Evolutionary conservation across 2,888 invertebrate genomes (phyloP).

Genomic region (Chaetogeoica ovagalla): DNA sequence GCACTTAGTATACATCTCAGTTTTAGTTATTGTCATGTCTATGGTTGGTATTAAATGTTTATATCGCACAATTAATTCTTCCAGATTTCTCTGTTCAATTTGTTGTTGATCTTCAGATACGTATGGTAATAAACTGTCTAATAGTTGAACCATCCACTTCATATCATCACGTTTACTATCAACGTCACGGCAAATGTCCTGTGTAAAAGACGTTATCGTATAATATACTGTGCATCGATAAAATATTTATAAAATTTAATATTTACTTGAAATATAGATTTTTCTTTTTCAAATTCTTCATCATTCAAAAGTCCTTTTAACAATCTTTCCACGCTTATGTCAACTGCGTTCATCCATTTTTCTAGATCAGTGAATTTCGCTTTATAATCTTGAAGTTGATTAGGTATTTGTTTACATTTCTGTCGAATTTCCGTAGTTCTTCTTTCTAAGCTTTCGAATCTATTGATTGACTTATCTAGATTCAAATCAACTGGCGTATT

Average conservation of each 20-base stretch:
- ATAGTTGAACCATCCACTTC: slow-evolving; percentile 91
- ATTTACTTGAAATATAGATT: slow-evolving; percentile 81
- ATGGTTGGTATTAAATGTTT: slow-evolving; percentile 89
- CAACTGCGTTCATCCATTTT: slow-evolving; percentile 89
- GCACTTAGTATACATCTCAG: slow-evolving; percentile 88
- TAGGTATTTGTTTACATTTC: slow-evolving; percentile 45
- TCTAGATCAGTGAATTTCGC: slow-evolving; percentile 69
- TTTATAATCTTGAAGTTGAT: slow-evolving; percentile 39
- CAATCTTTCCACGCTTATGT: slow-evolving; percentile 78
- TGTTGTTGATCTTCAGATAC: slow-evolving; percentile 76
- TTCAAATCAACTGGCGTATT: slow-evolving; percentile 14
- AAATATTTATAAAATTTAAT: background rate
- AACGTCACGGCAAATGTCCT: slow-evolving; percentile 89
- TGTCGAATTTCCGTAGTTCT: slow-evolving; percentile 30
- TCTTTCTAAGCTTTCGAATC: slow-evolving; percentile 32
- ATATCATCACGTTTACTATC: slow-evolving; percentile 89
- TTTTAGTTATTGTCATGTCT: slow-evolving; percentile 89
- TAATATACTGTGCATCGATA: slow-evolving; percentile 56
- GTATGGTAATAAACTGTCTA: slow-evolving; percentile 83
- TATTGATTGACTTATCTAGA: slow-evolving; percentile 18
- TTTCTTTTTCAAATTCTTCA: slow-evolving; percentile 88
- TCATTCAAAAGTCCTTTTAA: slow-evolving; percentile 81
- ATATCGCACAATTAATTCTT: slow-evolving; percentile 81
- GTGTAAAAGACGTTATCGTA: slow-evolving; percentile 53
- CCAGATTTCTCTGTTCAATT: slow-evolving; percentile 77